phyloP scores from a whole-genome alignment of 2,797 vertebrate genomes.

The Iguana delicatissima region DNA sequence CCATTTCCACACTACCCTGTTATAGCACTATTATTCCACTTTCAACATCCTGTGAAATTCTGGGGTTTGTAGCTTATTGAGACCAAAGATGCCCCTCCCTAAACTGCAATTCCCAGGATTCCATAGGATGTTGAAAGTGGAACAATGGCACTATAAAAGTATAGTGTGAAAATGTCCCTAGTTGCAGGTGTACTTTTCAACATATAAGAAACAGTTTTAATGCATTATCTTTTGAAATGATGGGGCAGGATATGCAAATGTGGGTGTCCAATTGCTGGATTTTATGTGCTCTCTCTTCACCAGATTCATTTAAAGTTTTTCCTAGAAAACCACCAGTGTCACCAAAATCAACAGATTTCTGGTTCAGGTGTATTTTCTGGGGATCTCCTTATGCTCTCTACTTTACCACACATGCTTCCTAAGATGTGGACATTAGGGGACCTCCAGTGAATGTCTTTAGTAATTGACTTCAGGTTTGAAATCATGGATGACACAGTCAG shows the following conservation, averaged over 20 bases:
- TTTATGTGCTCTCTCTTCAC: too few species aligned
- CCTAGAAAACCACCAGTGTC: not conserved
- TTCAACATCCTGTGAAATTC: too few species aligned
- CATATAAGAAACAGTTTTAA: slow-evolving; percentile 15
- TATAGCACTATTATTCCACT: too few species aligned
- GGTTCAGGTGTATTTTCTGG: not conserved
- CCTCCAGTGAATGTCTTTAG: not conserved
- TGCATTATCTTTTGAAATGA: not conserved
- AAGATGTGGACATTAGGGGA: not conserved
- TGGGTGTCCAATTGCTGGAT: not conserved
- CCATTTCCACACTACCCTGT: slow-evolving; percentile 4
- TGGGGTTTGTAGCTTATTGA: too few species aligned
- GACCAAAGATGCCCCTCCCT: too few species aligned
- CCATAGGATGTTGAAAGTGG: too few species aligned
- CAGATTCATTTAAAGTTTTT: not conserved
- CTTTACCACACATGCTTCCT: not conserved
- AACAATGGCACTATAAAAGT: too few species aligned
- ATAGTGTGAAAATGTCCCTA: not conserved
- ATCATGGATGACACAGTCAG: not conserved
- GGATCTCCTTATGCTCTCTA: not conserved
- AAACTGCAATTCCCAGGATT: too few species aligned
- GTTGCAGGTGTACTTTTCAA: slow-evolving; percentile 36
- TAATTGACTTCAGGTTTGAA: not conserved
- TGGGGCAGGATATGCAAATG: not conserved
- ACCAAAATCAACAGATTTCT: not conserved